Percentiles rank a stretch among this genome's conserved stretches.
Conservation (phyloP, 2,113 vertebrate species). For the Grus americana region DNA sequence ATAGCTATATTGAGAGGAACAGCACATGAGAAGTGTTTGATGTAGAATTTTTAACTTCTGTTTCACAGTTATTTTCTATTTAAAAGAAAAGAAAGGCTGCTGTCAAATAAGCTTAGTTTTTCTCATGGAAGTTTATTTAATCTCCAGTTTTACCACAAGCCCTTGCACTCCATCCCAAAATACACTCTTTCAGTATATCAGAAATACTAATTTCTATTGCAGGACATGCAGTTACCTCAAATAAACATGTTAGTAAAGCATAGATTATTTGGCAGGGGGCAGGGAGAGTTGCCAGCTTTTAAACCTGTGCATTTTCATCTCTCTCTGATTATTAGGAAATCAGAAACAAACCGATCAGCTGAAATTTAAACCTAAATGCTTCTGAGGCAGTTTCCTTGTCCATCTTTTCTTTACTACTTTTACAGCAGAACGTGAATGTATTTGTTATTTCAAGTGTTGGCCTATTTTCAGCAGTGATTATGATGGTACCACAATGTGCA, state of each 20-base stretch:
- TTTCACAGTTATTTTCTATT: not conserved
- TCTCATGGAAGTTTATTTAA: not conserved
- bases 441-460: constrained; percentile 70
- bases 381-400: not conserved
- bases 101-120: not conserved
- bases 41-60: not conserved
- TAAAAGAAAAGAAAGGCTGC: not conserved
- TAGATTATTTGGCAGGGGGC: not conserved
- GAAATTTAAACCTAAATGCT: constrained; percentile 1
- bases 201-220: not conserved
- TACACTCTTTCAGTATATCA: not conserved
- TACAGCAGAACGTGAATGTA: constrained; percentile 63
- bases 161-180: not conserved
- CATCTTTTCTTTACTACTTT: not conserved
- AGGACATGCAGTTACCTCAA: not conserved
- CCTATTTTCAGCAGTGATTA: constrained; percentile 85
- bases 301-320: not conserved
- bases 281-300: not conserved
- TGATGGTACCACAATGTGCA: constrained; percentile 68
- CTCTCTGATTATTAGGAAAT: not conserved
- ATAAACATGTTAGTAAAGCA: not conserved
- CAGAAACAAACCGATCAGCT: not conserved
- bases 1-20: not conserved
- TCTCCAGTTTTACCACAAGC: not conserved
- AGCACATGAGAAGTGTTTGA: not conserved